phyloP scores from a whole-genome alignment of 2,113 vertebrate genomes.

The Spilogale gracilis region DNA sequence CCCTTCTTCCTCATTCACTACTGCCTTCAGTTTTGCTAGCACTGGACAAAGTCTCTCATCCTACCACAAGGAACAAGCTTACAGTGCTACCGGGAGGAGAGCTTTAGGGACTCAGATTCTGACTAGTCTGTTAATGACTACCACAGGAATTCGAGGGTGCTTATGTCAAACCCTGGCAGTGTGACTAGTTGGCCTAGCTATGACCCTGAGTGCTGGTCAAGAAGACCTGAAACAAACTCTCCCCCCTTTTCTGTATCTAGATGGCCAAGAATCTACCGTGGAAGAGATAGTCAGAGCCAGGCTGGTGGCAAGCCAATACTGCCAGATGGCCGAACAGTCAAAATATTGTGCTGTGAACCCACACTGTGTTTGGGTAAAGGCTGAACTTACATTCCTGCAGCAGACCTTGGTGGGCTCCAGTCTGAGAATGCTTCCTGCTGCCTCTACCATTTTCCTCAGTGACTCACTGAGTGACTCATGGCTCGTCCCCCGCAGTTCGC shows the following conservation, averaged over 20 bases:
- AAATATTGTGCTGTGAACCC: conserved; percentile 48
- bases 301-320: background rate
- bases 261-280: background rate
- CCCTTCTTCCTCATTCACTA: background rate
- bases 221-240: background rate
- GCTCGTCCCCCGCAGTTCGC: accelerated
- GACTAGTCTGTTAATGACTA: background rate
- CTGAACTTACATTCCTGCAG: background rate
- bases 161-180: background rate
- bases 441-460: background rate
- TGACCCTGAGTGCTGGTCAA: background rate
- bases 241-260: background rate
- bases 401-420: background rate
- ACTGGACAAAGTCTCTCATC: background rate
- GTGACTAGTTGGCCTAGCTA: background rate
- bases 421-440: background rate
- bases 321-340: conserved; percentile 44
- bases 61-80: background rate
- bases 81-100: background rate
- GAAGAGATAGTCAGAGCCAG: background rate
- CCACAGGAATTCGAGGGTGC: background rate
- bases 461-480: background rate
- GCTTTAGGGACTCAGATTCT: background rate
- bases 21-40: background rate
- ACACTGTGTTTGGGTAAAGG: conserved; percentile 33